phyloP scores from a whole-genome alignment of 2,113 vertebrate species.

The Loxodonta africana region DNA sequence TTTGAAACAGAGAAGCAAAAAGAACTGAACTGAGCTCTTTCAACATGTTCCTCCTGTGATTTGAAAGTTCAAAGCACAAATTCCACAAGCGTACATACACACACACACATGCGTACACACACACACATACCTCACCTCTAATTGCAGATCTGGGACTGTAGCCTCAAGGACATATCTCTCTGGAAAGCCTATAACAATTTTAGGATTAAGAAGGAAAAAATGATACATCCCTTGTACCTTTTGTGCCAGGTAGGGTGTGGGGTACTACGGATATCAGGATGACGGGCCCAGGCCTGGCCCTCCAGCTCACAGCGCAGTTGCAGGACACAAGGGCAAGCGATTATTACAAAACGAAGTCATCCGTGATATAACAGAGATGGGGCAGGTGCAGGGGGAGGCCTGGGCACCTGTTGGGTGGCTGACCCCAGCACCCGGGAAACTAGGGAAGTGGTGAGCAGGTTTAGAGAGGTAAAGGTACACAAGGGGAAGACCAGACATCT shows the following conservation, averaged over 20 bases:
- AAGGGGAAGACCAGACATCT: not conserved
- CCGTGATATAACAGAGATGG: not conserved
- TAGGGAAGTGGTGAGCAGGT: too few species aligned
- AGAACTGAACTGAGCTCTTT: not conserved
- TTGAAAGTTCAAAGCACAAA: not conserved
- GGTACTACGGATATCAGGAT: not conserved
- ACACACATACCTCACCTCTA: constrained; percentile 38
- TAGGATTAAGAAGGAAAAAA: constrained; percentile 60
- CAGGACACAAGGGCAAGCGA: not conserved
- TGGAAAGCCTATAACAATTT: constrained; percentile 21
- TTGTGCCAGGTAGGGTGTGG: not conserved
- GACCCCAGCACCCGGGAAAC: too few species aligned
- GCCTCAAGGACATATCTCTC: constrained; percentile 8
- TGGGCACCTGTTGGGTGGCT: not conserved
- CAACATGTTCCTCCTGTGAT: not conserved
- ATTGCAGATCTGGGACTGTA: not conserved
- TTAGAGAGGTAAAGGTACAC: not conserved
- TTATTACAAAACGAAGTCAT: constrained; percentile 52
- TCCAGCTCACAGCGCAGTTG: not conserved
- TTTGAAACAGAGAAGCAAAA: not conserved
- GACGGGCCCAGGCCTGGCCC: not conserved
- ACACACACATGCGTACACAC: not conserved
- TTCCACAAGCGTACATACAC: not conserved
- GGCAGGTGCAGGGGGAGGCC: not conserved
- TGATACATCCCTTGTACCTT: constrained; percentile 60